Evolutionary conservation across 1,140 invertebrate species (phyloP).

Genomic region (Holotrichia oblita): DNA sequence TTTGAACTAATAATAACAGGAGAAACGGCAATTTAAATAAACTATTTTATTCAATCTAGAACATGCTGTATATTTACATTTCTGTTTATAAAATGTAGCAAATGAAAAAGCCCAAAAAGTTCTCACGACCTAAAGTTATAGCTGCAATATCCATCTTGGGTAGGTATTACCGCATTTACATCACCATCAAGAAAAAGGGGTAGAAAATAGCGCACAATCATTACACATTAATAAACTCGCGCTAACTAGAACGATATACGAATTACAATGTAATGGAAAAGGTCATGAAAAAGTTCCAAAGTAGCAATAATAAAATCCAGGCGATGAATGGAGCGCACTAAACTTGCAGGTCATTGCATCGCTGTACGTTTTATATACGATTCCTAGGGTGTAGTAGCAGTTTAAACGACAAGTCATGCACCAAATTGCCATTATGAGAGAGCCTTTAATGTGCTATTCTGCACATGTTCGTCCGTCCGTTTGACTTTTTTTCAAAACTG

Average conservation of each 20-base stretch:
- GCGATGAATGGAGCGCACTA: constrained; percentile 12
- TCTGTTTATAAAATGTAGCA: too few species aligned
- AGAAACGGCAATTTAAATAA: too few species aligned
- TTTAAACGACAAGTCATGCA: constrained; percentile 12
- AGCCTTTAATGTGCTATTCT: neutral
- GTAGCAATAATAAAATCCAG: neutral
- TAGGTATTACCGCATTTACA: neutral
- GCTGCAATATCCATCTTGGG: neutral
- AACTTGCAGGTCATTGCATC: constrained; percentile 1
- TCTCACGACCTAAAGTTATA: neutral
- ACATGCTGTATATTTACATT: too few species aligned
- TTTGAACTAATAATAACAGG: too few species aligned
- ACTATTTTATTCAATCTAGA: too few species aligned
- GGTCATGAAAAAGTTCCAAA: neutral
- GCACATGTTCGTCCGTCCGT: neutral
- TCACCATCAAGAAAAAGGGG: neutral
- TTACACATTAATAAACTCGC: neutral
- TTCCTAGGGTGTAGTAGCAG: neutral
- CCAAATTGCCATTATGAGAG: neutral
- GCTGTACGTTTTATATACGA: neutral
- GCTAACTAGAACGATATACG: constrained; percentile 11
- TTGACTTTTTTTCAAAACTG: neutral
- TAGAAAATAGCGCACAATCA: neutral
- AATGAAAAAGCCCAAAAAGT: neutral
- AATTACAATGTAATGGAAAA: neutral